Conservation (phyloP, 2,888 invertebrate species). For the Sminthurinus aureus region DNA sequence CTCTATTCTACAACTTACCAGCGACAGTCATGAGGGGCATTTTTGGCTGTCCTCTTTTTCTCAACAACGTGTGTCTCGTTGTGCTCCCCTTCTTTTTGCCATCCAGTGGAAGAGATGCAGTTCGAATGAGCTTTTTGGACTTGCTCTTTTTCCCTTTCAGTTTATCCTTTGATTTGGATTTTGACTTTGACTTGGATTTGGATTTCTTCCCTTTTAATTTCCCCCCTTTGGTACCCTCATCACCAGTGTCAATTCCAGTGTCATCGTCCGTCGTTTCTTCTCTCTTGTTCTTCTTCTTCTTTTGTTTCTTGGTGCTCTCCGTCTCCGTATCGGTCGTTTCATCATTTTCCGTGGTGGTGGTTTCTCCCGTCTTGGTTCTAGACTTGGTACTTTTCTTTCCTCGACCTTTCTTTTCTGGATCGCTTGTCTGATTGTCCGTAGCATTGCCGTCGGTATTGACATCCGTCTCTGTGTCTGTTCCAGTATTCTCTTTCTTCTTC, state of each 20-base stretch:
- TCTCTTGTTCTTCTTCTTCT: conserved; percentile 20
- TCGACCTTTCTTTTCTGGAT: no score
- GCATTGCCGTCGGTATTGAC: neutral
- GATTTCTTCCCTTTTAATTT: no score
- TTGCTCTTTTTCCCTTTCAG: neutral
- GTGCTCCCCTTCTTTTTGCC: no score
- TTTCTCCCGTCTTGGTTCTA: neutral
- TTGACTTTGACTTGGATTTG: neutral
- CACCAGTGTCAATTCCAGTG: neutral
- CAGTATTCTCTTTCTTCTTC: neutral
- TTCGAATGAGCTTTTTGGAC: conserved; percentile 21
- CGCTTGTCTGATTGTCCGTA: neutral
- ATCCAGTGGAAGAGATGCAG: conserved; percentile 6
- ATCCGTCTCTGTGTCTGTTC: neutral
- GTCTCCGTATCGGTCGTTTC: neutral
- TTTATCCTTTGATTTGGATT: conserved; percentile 9
- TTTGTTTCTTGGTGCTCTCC: conserved; percentile 13
- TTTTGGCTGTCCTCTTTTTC: conserved; percentile 1
- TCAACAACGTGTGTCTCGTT: conserved; percentile 11
- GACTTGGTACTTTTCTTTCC: neutral
- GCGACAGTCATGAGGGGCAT: neutral
- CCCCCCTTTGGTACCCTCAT: neutral
- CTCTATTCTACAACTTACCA: conserved; percentile 19
- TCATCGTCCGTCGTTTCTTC: conserved; percentile 20
- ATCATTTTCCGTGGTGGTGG: neutral